Evolutionary conservation across 2,797 vertebrate genomes (phyloP).

Genomic region (Adrianichthys oophorus): DNA sequence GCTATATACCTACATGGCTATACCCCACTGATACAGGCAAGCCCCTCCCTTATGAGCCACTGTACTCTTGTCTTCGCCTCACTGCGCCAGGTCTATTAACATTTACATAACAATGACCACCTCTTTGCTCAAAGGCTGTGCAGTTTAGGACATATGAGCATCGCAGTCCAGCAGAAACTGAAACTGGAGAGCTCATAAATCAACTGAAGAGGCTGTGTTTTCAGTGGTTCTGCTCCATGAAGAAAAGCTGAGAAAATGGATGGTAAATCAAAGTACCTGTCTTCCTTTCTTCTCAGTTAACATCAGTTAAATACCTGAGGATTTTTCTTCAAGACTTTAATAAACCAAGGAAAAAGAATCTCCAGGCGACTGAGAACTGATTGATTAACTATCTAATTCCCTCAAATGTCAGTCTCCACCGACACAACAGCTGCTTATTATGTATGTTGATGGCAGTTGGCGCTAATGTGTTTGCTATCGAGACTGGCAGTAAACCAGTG

Average conservation of each 20-base stretch:
- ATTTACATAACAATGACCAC: constrained; percentile 73
- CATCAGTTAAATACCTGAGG: constrained; percentile 27
- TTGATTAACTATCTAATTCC: constrained; percentile 67
- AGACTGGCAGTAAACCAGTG: constrained; percentile 67
- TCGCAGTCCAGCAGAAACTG: constrained; percentile 9
- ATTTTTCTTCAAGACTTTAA: constrained; percentile 37
- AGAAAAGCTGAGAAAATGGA: constrained; percentile 5
- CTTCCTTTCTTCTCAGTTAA: not conserved
- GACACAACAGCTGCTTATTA: constrained; percentile 69
- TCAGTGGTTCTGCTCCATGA: constrained; percentile 2
- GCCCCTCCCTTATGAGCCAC: constrained; percentile 19
- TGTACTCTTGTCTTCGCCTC: constrained; percentile 31
- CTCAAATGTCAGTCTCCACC: constrained; percentile 61
- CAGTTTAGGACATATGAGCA: not conserved
- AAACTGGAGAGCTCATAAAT: constrained; percentile 26
- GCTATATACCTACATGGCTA: constrained; percentile 30
- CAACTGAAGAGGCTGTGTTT: constrained; percentile 11
- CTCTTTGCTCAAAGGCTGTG: constrained; percentile 21
- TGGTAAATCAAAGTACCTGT: not conserved
- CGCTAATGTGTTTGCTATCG: constrained; percentile 71
- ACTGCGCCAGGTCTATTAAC: constrained; percentile 58
- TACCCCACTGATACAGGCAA: constrained; percentile 3
- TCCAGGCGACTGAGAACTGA: constrained; percentile 56
- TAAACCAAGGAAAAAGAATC: constrained; percentile 57
- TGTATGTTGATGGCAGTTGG: constrained; percentile 62